Base-by-base conservation (phyloP, 2,797 vertebrate genomes). In the Melopsittacus undulatus region DNA sequence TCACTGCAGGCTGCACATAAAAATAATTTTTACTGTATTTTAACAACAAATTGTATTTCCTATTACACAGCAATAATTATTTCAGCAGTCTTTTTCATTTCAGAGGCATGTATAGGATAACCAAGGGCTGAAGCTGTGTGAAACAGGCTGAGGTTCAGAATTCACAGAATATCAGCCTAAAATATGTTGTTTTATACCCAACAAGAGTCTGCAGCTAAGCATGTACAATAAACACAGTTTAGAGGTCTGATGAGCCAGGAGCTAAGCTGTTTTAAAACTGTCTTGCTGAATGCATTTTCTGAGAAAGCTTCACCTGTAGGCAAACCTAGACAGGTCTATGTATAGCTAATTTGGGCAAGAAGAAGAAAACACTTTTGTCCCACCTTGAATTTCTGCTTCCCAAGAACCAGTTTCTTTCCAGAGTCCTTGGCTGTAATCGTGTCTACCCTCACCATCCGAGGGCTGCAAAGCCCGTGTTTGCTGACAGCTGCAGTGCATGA, bases 401-500 rank as follows among this genome's bases (percentile, higher is more conserved):
- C 8, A 32, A 30, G 9, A 46, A 14, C 22, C 15, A 46, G 5
- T 14, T 86, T 43, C 18, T 91, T 89, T 78, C 48, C 24, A 19
- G 22, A 34, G n/a, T 57, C 19, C 34, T 67, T 57, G 27, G 26
- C 7, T 67, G 38, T 24, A 68, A 64, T 30, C 10, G 54, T 26
- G 72, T 6, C 40, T 11, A 32, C 15, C 4, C 10, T n/a, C 21
- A 23, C 38, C 7, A 24, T 19, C 9, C 17, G 24, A 6, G 17
- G 18, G 24, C 29, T 45, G 29, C 29, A 22, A 38, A 45, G 26
- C 7, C 34, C 85, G 10, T 27, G 29, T 43, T 77, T 1, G 2
- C 19, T 68, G 62, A 56, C 0, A 1, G 46, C 13, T 1, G 4
- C 43, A 19, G 30, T 9, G 27, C 10, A 20, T 9, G 10, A 3